Evolutionary conservation across 2,113 vertebrate species (phyloP), one percentile per base, ranked within the genome.

Genomic region (Azemiops feae): DNA sequence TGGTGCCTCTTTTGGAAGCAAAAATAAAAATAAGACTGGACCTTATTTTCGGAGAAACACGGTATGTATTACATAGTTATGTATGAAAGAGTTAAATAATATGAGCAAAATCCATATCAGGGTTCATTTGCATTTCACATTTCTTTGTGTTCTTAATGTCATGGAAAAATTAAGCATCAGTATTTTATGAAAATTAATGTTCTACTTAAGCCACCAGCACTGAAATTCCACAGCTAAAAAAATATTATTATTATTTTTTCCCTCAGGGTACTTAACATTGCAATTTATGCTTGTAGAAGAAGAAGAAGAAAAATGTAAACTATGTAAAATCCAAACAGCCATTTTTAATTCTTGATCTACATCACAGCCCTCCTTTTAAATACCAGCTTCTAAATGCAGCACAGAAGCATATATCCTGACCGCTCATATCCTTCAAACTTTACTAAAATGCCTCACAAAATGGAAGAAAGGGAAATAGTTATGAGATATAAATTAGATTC

Each of bases 261-360:
- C n/a, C 69, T 39, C 43, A 58, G 81, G 39, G 85, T 81, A 91
- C 39, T 91, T 64, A 93, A 57, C 43, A 34, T 53, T 57, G 30
- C 25, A 14, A 14, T 91, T 88, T 50, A 55, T 88, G 3, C 14
- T 54, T 89, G 88, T 52, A 12, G 7, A 39, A 60, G 50, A 93
- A 91, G 85, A 52, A 87, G 50, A 23, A 60, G 23, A 64, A 52
- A 87, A 18, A 23, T 55, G 43, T 25, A 58, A 50, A 60, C 25
- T 25, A 52, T 12, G 27, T 81, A 64, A 89, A 89, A 12, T 45
- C 87, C 88, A 86, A 93, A 74, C 74, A 87, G 30, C 54, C 87
- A 91, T 91, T 60, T 91, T 93, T 89, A 60, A 52, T 60, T 74
- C 7, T 58, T 93, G 18, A 92, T 92, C 89, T 92, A 89, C 64